Evolutionary conservation across 2,113 vertebrate species (phyloP).

Genomic region (Hippocampus comes): DNA sequence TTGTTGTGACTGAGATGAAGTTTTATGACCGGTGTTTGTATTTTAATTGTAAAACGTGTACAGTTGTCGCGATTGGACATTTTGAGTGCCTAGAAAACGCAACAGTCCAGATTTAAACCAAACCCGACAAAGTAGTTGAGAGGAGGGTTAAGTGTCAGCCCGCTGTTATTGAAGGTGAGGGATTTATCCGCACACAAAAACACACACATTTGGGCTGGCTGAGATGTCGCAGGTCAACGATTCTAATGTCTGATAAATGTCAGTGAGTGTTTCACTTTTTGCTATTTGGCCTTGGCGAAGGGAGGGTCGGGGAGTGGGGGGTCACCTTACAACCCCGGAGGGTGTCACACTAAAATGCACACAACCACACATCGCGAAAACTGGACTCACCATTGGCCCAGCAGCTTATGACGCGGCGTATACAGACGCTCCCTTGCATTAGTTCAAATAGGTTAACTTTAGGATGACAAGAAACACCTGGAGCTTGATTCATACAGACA

Average conservation of each 20-base stretch:
- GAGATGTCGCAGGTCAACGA: background rate
- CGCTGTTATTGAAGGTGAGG: background rate
- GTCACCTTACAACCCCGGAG: background rate
- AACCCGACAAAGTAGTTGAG: background rate
- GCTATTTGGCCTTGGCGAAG: background rate
- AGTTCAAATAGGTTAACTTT: no score
- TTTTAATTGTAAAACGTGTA: no score
- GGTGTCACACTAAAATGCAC: background rate
- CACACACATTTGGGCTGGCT: background rate
- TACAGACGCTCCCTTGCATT: no score
- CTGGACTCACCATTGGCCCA: no score
- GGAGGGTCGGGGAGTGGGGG: background rate
- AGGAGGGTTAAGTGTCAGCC: background rate
- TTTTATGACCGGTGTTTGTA: no score
- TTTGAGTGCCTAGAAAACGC: background rate
- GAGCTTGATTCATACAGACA: background rate
- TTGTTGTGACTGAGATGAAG: background rate
- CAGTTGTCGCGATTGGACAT: background rate
- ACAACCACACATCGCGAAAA: no score
- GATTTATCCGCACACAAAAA: background rate
- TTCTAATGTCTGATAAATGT: slow-evolving; percentile 1
- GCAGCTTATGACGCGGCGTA: no score
- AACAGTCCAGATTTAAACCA: background rate
- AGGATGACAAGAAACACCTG: background rate
- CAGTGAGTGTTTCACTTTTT: background rate